Conservation (phyloP, 1,140 invertebrate genomes). For the Drosophila melanogaster region Release_6_plus_ISO1_MT NC_004354.4:19185001-19185500, state of each 20-base stretch:
- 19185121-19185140: slow-evolving; percentile 17
- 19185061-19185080: slow-evolving; percentile 51
- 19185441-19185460: no score
- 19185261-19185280: slow-evolving; percentile 1
- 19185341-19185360: no score
- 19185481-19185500: no score
- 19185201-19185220: slow-evolving; percentile 16
- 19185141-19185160: slow-evolving; percentile 11
- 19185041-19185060: slow-evolving; percentile 27
- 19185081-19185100: slow-evolving; percentile 35
- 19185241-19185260: not conserved
- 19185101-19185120: not conserved
- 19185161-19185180: slow-evolving; percentile 1
- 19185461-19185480: no score
- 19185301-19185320: no score
- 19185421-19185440: no score
- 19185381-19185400: no score
- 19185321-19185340: no score
- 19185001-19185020: slow-evolving; percentile 21
- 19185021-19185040: slow-evolving; percentile 22
- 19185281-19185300: no score
- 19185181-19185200: slow-evolving; percentile 4
- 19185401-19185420: not conserved
- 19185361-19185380: no score
- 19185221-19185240: not conserved